A percentile compares a stretch with the other conserved stretches of the same genome.
These are phyloP conservation scores for Oreortyx pictus DNA, from an alignment of 2,797 vertebrate species.

Conservation along the genomic window DNA sequence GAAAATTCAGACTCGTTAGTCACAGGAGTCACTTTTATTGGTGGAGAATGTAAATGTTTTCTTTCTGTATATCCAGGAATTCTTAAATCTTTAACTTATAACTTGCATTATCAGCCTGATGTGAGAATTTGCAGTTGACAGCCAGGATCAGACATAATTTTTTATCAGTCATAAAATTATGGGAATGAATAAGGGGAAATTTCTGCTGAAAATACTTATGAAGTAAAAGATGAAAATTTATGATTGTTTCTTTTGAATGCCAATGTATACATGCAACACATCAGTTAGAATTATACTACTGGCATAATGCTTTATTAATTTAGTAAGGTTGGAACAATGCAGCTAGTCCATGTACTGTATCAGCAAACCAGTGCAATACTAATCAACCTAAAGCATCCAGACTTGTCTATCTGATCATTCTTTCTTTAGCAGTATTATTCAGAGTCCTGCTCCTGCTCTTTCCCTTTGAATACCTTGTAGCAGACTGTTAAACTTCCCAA, in stretches of 20 bases:
- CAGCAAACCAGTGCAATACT: not conserved
- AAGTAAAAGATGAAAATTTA: not conserved
- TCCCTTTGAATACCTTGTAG: not conserved
- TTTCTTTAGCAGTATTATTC: not conserved
- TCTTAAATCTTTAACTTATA: not conserved
- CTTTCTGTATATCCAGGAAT: not conserved
- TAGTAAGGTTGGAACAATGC: not conserved
- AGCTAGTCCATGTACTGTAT: accelerated
- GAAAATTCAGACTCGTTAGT: constrained; percentile 8
- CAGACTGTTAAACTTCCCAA: not conserved
- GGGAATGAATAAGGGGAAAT: not conserved
- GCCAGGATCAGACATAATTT: not conserved
- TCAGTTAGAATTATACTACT: not conserved
- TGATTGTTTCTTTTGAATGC: not conserved
- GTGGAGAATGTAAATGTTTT: not conserved
- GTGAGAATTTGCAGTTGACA: not conserved
- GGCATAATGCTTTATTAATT: not conserved
- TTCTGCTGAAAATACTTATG: not conserved
- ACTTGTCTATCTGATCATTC: not conserved
- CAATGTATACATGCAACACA: not conserved
- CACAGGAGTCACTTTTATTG: not conserved
- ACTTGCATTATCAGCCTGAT: not conserved
- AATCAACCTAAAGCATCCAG: not conserved
- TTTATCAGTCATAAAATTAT: not conserved
- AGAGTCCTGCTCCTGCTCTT: not conserved